Conservation (phyloP, 2,797 vertebrate species). For the Channallabes apus region DNA sequence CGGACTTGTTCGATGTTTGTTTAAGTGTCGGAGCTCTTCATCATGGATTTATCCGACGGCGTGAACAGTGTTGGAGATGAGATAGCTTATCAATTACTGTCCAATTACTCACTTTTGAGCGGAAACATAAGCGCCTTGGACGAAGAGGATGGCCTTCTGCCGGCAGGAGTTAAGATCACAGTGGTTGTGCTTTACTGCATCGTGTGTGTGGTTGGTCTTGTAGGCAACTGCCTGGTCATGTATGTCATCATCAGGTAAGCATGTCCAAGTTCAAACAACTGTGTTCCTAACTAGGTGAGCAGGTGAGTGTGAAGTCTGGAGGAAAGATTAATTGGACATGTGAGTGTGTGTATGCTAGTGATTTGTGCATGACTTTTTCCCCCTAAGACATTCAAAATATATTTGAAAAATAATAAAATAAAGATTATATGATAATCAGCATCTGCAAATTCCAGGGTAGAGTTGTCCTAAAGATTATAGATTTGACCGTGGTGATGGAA, state of each 20-base stretch:
- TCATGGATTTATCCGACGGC: conserved; percentile 76
- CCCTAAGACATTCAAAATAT: background rate
- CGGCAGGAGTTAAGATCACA: conserved; percentile 79
- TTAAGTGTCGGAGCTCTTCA: background rate
- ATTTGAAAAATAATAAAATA: background rate
- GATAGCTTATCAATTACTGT: conserved; percentile 65
- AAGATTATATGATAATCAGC: background rate
- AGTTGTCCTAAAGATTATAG: conserved; percentile 7
- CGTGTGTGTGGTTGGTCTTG: conserved; percentile 81
- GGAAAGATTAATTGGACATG: background rate
- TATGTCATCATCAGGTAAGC: conserved; percentile 83
- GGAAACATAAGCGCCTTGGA: conserved; percentile 75
- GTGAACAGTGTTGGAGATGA: conserved; percentile 68
- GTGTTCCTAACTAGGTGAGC: background rate
- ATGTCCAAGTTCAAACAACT: background rate
- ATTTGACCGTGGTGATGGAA: background rate
- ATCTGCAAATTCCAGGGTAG: background rate
- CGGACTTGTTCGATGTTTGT: conserved; percentile 2
- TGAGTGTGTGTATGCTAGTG: background rate
- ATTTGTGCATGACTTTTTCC: background rate
- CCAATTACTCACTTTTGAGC: conserved; percentile 73
- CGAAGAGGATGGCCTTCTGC: conserved; percentile 66
- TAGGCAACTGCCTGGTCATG: conserved; percentile 82
- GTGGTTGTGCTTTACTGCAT: conserved; percentile 83
- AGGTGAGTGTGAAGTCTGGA: background rate